Percentiles rank a stretch among this genome's conserved stretches.
phyloP scores from a whole-genome alignment of 1,140 invertebrate species.

The Coenobita brevimanus region DNA sequence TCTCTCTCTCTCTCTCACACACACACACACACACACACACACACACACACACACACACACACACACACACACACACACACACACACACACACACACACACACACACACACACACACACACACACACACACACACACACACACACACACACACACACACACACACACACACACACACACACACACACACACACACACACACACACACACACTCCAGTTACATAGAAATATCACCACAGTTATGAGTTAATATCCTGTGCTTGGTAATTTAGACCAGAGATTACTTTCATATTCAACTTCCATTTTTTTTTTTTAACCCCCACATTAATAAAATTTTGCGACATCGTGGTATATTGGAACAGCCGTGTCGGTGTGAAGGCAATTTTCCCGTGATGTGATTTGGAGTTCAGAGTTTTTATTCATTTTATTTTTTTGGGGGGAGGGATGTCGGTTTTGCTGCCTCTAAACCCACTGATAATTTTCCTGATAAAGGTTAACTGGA shows the following conservation, averaged over 20 bases:
- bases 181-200: background rate
- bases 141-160: background rate
- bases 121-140: constrained; percentile 1
- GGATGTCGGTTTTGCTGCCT: no score
- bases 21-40: background rate
- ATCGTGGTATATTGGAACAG: no score
- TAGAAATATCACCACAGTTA: background rate
- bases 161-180: background rate
- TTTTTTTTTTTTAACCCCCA: no score
- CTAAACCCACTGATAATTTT: background rate
- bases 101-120: background rate
- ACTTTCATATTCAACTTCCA: background rate
- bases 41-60: constrained; percentile 5
- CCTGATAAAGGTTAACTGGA: background rate
- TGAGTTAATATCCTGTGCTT: background rate
- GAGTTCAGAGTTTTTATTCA: no score
- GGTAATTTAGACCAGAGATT: background rate
- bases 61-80: constrained; percentile 14
- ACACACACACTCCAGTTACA: background rate
- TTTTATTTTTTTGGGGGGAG: no score
- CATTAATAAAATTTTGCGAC: no score
- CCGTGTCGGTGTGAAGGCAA: no score
- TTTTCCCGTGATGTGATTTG: no score
- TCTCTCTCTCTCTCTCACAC: background rate
- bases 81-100: constrained; percentile 18